These are phyloP conservation scores for Drosophila recens DNA, from an alignment of 2,888 invertebrate species.

Conservation along the genomic window DNA sequence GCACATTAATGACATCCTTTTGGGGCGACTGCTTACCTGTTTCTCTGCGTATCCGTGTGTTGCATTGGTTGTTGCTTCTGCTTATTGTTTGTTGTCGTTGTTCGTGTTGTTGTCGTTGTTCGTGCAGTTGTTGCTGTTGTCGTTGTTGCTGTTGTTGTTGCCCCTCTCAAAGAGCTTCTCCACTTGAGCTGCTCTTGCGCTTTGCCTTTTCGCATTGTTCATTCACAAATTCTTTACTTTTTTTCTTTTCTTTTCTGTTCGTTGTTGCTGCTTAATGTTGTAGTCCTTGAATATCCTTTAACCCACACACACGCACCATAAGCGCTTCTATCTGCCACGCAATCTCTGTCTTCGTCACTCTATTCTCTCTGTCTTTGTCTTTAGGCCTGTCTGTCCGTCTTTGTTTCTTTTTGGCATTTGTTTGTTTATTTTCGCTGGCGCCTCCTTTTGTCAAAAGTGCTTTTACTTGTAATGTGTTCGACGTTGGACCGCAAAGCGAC, in stretches of 20 bases:
- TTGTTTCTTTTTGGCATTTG: slow-evolving; percentile 75
- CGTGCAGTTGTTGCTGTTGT: slow-evolving; percentile 8
- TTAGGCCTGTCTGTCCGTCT: slow-evolving; percentile 48
- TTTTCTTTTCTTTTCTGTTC: background rate
- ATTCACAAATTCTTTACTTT: slow-evolving; percentile 67
- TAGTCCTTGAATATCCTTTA: slow-evolving; percentile 78
- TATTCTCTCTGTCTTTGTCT: background rate
- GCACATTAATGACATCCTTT: slow-evolving; percentile 75
- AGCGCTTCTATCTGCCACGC: slow-evolving; percentile 56
- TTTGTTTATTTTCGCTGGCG: slow-evolving; percentile 81
- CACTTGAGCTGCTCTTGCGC: slow-evolving; percentile 37
- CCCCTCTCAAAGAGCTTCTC: slow-evolving; percentile 46
- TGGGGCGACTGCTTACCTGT: slow-evolving; percentile 29
- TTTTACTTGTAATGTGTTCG: slow-evolving; percentile 81
- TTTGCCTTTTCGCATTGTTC: slow-evolving; percentile 64
- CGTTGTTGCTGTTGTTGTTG: slow-evolving; percentile 5
- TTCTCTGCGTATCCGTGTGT: slow-evolving; percentile 45
- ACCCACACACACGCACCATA: slow-evolving; percentile 46
- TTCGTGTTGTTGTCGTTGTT: slow-evolving; percentile 21
- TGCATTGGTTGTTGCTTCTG: slow-evolving; percentile 26
- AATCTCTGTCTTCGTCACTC: slow-evolving; percentile 20
- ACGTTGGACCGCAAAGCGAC: slow-evolving; percentile 68
- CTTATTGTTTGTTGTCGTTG: slow-evolving; percentile 23
- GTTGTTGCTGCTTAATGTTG: slow-evolving; percentile 65
- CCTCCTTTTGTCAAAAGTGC: slow-evolving; percentile 80